Percentiles rank a stretch among this genome's conserved stretches.
phyloP scores from a whole-genome alignment of 2,888 invertebrate species.

The Tupiocoris notatus region DNA sequence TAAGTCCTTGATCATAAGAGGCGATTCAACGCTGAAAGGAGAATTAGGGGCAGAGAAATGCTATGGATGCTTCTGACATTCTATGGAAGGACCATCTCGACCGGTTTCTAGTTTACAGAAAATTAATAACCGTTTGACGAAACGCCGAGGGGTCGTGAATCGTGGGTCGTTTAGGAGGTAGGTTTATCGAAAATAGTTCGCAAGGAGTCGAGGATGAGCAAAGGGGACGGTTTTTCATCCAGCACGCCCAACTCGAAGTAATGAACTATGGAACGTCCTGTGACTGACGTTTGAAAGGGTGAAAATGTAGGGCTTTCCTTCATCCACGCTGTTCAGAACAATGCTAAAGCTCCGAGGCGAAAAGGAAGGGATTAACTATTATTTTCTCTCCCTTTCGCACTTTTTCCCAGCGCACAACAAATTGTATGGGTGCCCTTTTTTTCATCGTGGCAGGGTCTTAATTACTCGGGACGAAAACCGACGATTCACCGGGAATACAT shows the following conservation, averaged over 20 bases:
- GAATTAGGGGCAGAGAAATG: neutral
- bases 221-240: constrained; percentile 15
- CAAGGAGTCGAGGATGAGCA: neutral
- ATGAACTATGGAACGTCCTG: constrained; percentile 30
- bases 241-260: constrained; percentile 7
- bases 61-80: neutral
- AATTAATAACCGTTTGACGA: neutral
- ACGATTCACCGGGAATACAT: neutral
- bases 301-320: neutral
- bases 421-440: neutral
- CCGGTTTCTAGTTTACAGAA: neutral
- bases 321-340: neutral
- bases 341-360: neutral
- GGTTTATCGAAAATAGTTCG: neutral
- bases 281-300: constrained; percentile 34
- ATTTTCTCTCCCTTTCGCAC: neutral
- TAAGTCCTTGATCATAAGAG: neutral
- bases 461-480: neutral
- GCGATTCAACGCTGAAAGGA: neutral
- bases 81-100: neutral
- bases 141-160: neutral
- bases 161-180: neutral
- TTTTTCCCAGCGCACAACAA: neutral
- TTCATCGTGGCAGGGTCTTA: neutral
- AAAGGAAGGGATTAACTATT: neutral